phyloP scores from a whole-genome alignment of 2,113 vertebrate species.

The Aptenodytes patagonicus region DNA sequence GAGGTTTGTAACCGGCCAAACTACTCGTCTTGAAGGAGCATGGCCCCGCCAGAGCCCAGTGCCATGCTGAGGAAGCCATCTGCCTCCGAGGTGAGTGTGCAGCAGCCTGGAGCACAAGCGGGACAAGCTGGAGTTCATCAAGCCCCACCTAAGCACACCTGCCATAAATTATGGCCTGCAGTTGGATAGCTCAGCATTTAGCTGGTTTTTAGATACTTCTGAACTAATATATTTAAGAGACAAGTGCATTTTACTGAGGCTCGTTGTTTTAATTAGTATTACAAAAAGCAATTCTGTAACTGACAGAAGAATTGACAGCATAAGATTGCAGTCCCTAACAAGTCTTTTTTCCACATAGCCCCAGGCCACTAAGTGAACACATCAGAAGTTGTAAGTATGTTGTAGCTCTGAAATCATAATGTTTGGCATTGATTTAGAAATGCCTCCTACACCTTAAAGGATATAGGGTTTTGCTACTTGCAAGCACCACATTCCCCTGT shows the following conservation, averaged over 20 bases:
- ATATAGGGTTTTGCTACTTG: not conserved
- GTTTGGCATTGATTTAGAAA: not conserved
- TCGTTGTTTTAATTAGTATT: not conserved
- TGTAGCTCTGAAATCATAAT: not conserved
- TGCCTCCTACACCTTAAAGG: not conserved
- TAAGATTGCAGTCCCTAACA: not conserved
- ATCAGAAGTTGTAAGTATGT: not conserved
- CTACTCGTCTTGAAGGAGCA: not conserved
- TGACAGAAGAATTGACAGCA: not conserved
- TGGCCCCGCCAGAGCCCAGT: not conserved
- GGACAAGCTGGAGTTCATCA: not conserved
- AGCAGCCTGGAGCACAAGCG: not conserved
- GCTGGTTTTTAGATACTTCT: not conserved
- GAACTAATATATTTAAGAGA: not conserved
- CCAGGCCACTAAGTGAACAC: not conserved
- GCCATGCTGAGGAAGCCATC: rapidly evolving
- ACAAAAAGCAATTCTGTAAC: not conserved
- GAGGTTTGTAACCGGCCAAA: not conserved
- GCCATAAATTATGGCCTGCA: not conserved
- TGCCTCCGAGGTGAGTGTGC: not conserved
- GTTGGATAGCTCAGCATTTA: not conserved
- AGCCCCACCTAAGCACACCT: not conserved
- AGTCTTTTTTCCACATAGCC: not conserved
- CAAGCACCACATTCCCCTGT: not conserved
- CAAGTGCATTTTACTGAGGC: not conserved